Evolutionary conservation across 2,888 invertebrate species (phyloP), one percentile per base, ranked within the genome.

Genomic region (Ennomos quercinarius): DNA sequence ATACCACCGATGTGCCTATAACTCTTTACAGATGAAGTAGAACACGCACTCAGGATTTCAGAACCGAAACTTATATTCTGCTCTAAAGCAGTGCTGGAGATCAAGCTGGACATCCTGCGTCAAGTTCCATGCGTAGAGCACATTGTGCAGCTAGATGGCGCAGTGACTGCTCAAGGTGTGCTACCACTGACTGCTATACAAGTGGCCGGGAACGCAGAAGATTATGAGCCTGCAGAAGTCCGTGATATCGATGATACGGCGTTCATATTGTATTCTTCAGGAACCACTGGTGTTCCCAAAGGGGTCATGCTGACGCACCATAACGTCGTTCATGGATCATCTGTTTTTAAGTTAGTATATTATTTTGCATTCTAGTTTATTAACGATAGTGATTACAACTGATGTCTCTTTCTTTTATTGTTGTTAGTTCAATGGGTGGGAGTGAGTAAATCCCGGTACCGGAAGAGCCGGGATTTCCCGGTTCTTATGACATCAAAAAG

Each of bases 251-350:
- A 10, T 10, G 83, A 83, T 40, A 65, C 69, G 1, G 77, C 72
- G 1, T 79, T 93, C 61, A 81, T 94, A 43, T 89, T 94, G 8
- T 94, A 94, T 74, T 94, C 94, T 1, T 94, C 94, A 52, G 93
- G 97, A 0, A 97, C 97, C 0, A 97, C 96, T 0, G 97, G 97
- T 0, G 85, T 96, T 48, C 96, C 96, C 0, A 96, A 96, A 84
- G 96, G 96, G 12, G 96, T 96, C 0, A 94, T 94, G 93, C 81
- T 96, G 35, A 94, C 95, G 0, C 96, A 96, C 73, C 60, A 83
- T 5, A 88, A 88, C 57, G 66, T 75, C 10, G 63, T 89, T n/a
- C 84, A 66, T 93, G 94, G 45, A 91, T 95, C 77, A 71, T 76
- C 67, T 92, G 95, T 86, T 74, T 94, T 78, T 74, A 68, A 80